Evolutionary conservation across 2,888 invertebrate genomes (phyloP).

Genomic region (Bombylius discolor): DNA sequence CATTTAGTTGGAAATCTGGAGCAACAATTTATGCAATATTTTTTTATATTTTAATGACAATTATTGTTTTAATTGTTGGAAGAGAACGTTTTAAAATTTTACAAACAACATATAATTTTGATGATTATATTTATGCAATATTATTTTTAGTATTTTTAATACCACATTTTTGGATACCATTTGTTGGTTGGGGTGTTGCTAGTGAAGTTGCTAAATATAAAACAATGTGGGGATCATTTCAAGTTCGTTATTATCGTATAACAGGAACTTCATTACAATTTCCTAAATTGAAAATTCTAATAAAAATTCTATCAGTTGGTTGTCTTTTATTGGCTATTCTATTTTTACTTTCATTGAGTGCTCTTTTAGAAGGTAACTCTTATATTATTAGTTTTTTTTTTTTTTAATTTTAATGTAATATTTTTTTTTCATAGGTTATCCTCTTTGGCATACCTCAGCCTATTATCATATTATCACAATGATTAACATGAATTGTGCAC

Average conservation of each 20-base stretch:
- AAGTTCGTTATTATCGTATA: slow-evolving; percentile 46
- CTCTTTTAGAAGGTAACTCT: too few species aligned
- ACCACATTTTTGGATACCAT: slow-evolving; percentile 56
- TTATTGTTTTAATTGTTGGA: slow-evolving; percentile 46
- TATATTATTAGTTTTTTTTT: too few species aligned
- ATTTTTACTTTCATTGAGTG: too few species aligned
- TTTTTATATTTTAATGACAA: slow-evolving; percentile 46
- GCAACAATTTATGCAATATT: slow-evolving; percentile 52
- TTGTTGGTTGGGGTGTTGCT: slow-evolving; percentile 56
- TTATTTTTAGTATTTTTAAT: slow-evolving; percentile 52
- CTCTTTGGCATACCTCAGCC: too few species aligned
- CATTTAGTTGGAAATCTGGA: slow-evolving; percentile 49
- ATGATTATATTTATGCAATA: slow-evolving; percentile 56
- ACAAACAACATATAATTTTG: slow-evolving; percentile 47
- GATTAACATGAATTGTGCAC: too few species aligned
- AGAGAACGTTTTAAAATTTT: slow-evolving; percentile 48
- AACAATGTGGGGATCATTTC: slow-evolving; percentile 53
- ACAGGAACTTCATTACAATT: slow-evolving; percentile 47
- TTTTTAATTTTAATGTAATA: too few species aligned
- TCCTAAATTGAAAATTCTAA: slow-evolving; percentile 46
- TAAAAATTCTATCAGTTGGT: slow-evolving; percentile 47
- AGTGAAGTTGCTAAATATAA: slow-evolving; percentile 53
- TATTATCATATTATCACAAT: too few species aligned
- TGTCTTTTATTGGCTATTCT: slow-evolving; percentile 31
- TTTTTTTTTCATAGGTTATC: too few species aligned